phyloP scores from a whole-genome alignment of 1,140 invertebrate genomes.

The Andricus grossulariae region DNA sequence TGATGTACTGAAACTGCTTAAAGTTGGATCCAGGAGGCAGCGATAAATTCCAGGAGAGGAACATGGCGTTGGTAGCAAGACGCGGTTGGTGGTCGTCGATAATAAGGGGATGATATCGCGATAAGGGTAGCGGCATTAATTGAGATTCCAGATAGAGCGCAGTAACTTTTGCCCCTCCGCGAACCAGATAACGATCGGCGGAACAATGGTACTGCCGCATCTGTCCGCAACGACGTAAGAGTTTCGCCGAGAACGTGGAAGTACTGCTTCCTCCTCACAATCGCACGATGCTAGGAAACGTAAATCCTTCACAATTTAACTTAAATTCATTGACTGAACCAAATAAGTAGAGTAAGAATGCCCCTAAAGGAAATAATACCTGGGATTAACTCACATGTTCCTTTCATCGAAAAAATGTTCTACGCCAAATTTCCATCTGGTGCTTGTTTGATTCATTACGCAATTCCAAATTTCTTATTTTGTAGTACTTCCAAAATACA shows the following conservation, averaged over 20 bases:
- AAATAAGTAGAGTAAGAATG: too few species aligned
- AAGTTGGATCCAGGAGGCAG: conserved; percentile 47
- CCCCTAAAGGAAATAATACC: too few species aligned
- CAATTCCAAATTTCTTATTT: too few species aligned
- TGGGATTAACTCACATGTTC: too few species aligned
- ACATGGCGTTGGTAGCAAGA: conserved; percentile 42
- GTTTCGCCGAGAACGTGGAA: conserved; percentile 41
- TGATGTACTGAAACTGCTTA: conserved; percentile 24
- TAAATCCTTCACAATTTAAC: conserved; percentile 34
- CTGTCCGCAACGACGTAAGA: conserved; percentile 54
- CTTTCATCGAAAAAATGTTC: too few species aligned
- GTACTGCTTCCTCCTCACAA: conserved; percentile 13
- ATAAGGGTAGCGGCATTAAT: conserved; percentile 70
- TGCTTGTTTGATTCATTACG: too few species aligned
- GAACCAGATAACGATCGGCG: conserved; percentile 65
- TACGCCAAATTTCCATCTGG: too few species aligned
- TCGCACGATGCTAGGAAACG: conserved; percentile 29
- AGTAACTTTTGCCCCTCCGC: conserved; percentile 62
- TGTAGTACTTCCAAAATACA: too few species aligned
- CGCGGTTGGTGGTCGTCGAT: conserved; percentile 60
- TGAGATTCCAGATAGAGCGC: conserved; percentile 71
- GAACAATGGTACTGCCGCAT: conserved; percentile 63
- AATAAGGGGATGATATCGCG: conserved; percentile 68
- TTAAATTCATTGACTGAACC: background rate
- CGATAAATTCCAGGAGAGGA: conserved; percentile 63